Percentiles rank a stretch among this genome's conserved stretches.
Conservation (phyloP, 2,113 vertebrate species). For the Henicopernis longicauda region DNA sequence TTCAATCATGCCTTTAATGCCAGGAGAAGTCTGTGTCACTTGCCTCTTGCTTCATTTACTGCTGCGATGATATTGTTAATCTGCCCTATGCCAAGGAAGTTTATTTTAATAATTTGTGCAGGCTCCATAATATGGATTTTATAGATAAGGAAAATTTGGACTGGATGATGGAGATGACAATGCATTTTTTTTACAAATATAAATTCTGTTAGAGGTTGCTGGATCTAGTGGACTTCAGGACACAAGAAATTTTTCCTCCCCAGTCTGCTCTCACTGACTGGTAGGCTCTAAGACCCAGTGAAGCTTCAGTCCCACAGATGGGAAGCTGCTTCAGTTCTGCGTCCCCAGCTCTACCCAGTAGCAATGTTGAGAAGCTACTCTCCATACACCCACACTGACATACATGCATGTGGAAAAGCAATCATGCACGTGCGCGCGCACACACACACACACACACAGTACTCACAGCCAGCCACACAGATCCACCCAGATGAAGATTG, state of each 20-base stretch:
- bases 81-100: not conserved
- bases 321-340: not conserved
- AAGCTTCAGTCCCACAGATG: not conserved
- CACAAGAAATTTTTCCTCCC: not conserved
- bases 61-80: not conserved
- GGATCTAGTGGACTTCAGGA: not conserved
- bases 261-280: not conserved
- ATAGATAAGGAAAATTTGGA: not conserved
- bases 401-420: accelerated
- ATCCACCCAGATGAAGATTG: not conserved
- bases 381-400: accelerated
- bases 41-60: not conserved
- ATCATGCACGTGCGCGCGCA: too few relatives aligned
- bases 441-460: not conserved
- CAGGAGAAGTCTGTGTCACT: not conserved
- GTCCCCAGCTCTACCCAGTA: not conserved
- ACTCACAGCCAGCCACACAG: not conserved
- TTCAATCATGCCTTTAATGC: not conserved
- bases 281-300: not conserved
- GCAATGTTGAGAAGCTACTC: not conserved
- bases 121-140: not conserved
- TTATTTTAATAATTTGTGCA: not conserved
- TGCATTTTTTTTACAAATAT: not conserved
- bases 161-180: not conserved
- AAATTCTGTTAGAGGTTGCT: not conserved